Evolutionary conservation across 2,888 invertebrate genomes (phyloP).

Genomic region (Leuctra nigra): DNA sequence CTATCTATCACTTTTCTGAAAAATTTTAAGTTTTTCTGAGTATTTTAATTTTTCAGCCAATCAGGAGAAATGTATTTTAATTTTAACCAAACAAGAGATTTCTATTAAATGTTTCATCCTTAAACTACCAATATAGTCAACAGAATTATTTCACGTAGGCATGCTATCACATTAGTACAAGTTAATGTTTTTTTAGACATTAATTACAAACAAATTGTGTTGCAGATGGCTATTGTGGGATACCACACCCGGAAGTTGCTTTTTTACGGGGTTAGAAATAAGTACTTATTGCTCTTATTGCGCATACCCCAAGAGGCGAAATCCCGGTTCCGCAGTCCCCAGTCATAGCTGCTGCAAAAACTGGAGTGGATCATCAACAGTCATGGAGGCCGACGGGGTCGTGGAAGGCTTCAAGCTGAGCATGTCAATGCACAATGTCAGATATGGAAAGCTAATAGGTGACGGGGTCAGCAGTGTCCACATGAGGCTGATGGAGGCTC

Average conservation of each 20-base stretch:
- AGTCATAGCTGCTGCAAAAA: conserved; percentile 4
- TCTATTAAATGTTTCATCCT: no score
- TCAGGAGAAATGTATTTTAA: no score
- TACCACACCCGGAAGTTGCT: conserved; percentile 20
- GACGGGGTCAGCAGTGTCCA: conserved; percentile 20
- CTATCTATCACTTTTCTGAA: no score
- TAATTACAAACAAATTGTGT: no score
- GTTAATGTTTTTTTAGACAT: no score
- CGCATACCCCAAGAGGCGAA: conserved; percentile 1
- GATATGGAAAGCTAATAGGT: conserved; percentile 20
- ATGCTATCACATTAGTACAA: no score
- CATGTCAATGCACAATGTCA: conserved; percentile 21
- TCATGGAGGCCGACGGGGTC: conserved; percentile 11
- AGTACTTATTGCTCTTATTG: conserved; percentile 21
- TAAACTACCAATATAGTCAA: no score
- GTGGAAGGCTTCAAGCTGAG: conserved; percentile 25
- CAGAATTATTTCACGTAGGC: no score
- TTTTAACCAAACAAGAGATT: no score
- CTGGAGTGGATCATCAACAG: conserved; percentile 4
- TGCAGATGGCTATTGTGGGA: conserved; percentile 25
- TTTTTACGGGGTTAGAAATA: conserved; percentile 19
- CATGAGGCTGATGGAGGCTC: conserved; percentile 13
- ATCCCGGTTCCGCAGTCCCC: neutral
- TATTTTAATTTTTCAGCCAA: no score
- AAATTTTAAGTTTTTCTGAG: no score